Evolutionary conservation across 2,888 invertebrate genomes (phyloP), one percentile per base, ranked within the genome.

Genomic region (Notodromas monacha): DNA sequence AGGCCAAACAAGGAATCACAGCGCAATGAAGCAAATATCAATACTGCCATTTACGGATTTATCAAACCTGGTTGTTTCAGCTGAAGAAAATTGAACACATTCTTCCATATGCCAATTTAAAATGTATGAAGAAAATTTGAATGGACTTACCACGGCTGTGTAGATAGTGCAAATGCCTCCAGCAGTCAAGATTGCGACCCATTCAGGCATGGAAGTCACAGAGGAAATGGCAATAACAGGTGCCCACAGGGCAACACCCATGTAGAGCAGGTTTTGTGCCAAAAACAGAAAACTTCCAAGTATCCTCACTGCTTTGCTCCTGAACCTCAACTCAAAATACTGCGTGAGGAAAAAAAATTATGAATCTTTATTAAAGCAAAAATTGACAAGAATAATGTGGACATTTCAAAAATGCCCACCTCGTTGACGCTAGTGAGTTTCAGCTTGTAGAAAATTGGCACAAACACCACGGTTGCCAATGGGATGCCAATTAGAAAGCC

Each of bases 371-470:
- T 6, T 21, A 6, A n/a, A n/a, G n/a, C n/a, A n/a, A n/a, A n/a
- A n/a, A n/a, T n/a, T n/a, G n/a, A n/a, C n/a, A n/a, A n/a, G n/a
- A n/a, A n/a, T n/a, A n/a, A n/a, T n/a, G n/a, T n/a, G n/a, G n/a
- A n/a, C n/a, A n/a, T n/a, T n/a, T n/a, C n/a, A n/a, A n/a, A n/a
- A n/a, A n/a, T n/a, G n/a, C n/a, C 39, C 36, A 46, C 46, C 41
- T 45, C 43, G 30, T 44, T 44, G 11, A 44, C 41, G 34, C 43
- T 44, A 13, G 44, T 45, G 16, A 46, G 38, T 31, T 41, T 38
- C 4, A 47, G 37, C 4, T 40, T 38, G 32, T 45, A 45, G 16
- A 46, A 36, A 5, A 46, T 41, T 1, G 46, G 46, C 2, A 46
- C 36, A 33, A 46, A 43, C 14, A 46, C 27, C 14, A 42, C 27